Conservation (phyloP, 2,113 vertebrate species). For the Oryzias celebensis region DNA sequence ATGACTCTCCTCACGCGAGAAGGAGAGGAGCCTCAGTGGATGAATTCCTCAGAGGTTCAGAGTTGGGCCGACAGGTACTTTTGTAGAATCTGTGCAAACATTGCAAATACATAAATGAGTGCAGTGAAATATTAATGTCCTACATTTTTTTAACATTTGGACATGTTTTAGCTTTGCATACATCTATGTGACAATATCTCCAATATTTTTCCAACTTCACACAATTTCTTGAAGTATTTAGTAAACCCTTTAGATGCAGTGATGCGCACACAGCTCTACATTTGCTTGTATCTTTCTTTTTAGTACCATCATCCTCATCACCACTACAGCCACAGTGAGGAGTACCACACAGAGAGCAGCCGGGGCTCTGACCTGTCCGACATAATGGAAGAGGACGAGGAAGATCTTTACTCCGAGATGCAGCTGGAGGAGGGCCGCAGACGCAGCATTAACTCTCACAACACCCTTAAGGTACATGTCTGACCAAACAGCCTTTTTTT, state of each 20-base stretch:
- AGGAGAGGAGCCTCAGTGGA: slow-evolving; percentile 90
- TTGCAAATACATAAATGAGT: not conserved
- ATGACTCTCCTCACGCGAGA: slow-evolving; percentile 81
- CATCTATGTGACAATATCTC: too few species aligned
- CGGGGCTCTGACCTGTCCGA: slow-evolving; percentile 94
- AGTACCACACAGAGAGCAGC: slow-evolving; percentile 96
- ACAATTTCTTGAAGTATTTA: too few species aligned
- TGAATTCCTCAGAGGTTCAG: slow-evolving; percentile 93
- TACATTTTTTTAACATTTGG: not conserved
- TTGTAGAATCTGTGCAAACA: slow-evolving; percentile 15
- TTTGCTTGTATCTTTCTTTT: not conserved
- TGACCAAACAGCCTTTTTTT: slow-evolving; percentile 19
- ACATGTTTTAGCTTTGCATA: not conserved
- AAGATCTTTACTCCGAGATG: slow-evolving; percentile 96
- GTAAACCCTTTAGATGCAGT: too few species aligned
- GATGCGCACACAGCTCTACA: too few species aligned
- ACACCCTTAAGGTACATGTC: slow-evolving; percentile 87
- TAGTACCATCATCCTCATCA: slow-evolving; percentile 84
- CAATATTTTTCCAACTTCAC: too few species aligned
- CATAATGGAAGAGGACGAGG: slow-evolving; percentile 99
- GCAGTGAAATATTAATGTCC: not conserved
- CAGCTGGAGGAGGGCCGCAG: slow-evolving; percentile 92
- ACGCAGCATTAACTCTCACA: slow-evolving; percentile 88
- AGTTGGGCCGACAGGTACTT: slow-evolving; percentile 90
- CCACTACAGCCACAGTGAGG: slow-evolving; percentile 89